Base-by-base conservation (phyloP, 2,888 invertebrate genomes). In the Podabrus alpinus region DNA sequence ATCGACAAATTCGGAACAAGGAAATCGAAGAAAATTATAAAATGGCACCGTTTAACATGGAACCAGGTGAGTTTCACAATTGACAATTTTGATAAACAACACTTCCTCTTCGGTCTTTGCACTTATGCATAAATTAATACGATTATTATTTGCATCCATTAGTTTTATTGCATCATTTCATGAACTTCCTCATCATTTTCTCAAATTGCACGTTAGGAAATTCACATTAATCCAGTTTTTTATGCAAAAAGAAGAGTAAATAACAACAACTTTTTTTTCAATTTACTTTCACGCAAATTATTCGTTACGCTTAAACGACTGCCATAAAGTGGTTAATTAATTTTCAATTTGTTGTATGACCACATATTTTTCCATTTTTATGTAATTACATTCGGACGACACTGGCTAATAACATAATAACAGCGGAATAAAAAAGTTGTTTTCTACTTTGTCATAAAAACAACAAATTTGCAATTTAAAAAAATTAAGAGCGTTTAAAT, bases 61-160 rank as follows among this genome's bases (percentile, higher is more conserved):
- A 71, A 62, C 66, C 74, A 64, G 66, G 76, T 71, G 19, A 69
- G 73, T 68, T 24, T 68, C 19, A 66, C 11, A 21, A 61, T 60
- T 61, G 45, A 45, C 45, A 45, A 45, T n/a, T 45, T 45, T 45
- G 45, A n/a, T 45, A 9, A 45, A n/a, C 45, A 45, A 45, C 7
- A 45, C 45, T 45, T 45, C 45, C 45, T 45, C n/a, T 7, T 45
- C n/a, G 9, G 45, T n/a, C n/a, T 9, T 45, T 45, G 9, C 45
- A n/a, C n/a, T 45, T 17, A 62, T 62, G n/a, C 45, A 45, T 45
- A 45, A 45, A 45, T n/a, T n/a, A n/a, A n/a, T n/a, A n/a, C n/a
- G n/a, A 45, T 45, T 45, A 45, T 45, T 45, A 45, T 45, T 45
- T n/a, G n/a, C 45, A 45, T 45, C n/a, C 45, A 45, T 45, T 45